These are phyloP conservation scores for Tetrapedia diversipes DNA, from an alignment of 2,888 invertebrate genomes.

Conservation along the genomic window DNA sequence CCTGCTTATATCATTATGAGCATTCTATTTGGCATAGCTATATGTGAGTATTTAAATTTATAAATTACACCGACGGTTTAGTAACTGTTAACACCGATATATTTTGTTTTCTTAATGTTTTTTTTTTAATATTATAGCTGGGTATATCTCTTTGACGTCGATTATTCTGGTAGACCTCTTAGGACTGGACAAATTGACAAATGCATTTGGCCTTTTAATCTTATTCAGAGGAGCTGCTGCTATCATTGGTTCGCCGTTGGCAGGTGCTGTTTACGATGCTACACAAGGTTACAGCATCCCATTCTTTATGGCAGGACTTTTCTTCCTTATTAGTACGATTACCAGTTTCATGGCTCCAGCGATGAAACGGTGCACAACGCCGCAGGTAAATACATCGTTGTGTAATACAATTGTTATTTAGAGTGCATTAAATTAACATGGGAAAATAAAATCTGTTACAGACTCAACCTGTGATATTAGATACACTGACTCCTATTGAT, in stretches of 20 bases:
- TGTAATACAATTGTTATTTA: neutral
- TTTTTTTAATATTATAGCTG: constrained; percentile 86
- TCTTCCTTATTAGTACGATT: constrained; percentile 92
- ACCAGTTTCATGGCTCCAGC: constrained; percentile 93
- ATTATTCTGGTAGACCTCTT: constrained; percentile 98
- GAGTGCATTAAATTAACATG: neutral
- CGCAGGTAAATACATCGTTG: constrained; percentile 71
- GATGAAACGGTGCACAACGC: constrained; percentile 85
- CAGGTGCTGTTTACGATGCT: constrained; percentile 95
- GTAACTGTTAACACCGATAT: too few species aligned
- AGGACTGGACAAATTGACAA: constrained; percentile 97
- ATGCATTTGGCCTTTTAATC: constrained; percentile 97
- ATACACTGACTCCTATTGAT: constrained; percentile 92
- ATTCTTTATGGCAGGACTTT: constrained; percentile 95
- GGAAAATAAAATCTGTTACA: constrained; percentile 76
- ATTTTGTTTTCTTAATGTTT: neutral
- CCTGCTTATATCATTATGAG: constrained; percentile 91
- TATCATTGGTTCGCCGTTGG: constrained; percentile 92
- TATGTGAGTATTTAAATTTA: constrained; percentile 88
- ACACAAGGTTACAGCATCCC: constrained; percentile 93
- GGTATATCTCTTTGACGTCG: constrained; percentile 98
- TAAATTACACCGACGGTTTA: neutral
- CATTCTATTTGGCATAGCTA: constrained; percentile 95
- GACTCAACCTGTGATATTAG: constrained; percentile 86
- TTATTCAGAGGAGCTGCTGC: constrained; percentile 97